phyloP scores from a whole-genome alignment of 2,797 vertebrate species.

The Sebastes minor region DNA sequence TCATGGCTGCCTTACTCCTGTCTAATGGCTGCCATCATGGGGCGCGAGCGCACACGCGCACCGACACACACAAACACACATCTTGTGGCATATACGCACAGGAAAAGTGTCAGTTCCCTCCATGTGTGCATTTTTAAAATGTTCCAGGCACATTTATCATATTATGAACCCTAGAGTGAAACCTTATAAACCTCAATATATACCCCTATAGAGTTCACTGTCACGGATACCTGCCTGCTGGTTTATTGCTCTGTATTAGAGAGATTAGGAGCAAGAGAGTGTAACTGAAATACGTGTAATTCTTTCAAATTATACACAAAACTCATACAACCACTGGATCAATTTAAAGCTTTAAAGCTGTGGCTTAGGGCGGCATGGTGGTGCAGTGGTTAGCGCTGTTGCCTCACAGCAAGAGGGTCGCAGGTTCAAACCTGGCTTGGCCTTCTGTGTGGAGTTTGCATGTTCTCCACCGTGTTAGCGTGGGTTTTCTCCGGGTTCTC shows the following conservation, averaged over 20 bases:
- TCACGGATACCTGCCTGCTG: constrained; percentile 19
- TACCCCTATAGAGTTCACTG: constrained; percentile 19
- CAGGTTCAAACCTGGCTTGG: too few relatives aligned
- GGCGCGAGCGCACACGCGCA: constrained; percentile 32
- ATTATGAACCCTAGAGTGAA: constrained; percentile 49
- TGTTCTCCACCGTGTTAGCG: too few relatives aligned
- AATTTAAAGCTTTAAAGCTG: constrained; percentile 25
- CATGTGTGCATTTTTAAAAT: constrained; percentile 51
- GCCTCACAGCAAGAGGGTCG: too few relatives aligned
- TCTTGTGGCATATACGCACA: neutral
- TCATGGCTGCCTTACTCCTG: constrained; percentile 80
- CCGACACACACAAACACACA: constrained; percentile 24
- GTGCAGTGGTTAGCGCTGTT: too few relatives aligned
- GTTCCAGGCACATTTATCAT: constrained; percentile 46
- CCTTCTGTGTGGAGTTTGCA: too few relatives aligned
- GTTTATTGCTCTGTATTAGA: neutral
- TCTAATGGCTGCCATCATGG: constrained; percentile 79
- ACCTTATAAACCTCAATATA: constrained; percentile 40
- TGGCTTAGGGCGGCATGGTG: too few relatives aligned
- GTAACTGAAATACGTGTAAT: neutral
- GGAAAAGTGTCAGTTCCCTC: constrained; percentile 35
- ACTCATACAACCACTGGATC: neutral
- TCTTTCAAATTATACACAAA: neutral
- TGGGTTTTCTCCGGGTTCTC: too few relatives aligned
- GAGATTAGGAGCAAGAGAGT: neutral